Base-by-base conservation (phyloP, 1,140 invertebrate species). In the Aphelenchoides besseyi region DNA sequence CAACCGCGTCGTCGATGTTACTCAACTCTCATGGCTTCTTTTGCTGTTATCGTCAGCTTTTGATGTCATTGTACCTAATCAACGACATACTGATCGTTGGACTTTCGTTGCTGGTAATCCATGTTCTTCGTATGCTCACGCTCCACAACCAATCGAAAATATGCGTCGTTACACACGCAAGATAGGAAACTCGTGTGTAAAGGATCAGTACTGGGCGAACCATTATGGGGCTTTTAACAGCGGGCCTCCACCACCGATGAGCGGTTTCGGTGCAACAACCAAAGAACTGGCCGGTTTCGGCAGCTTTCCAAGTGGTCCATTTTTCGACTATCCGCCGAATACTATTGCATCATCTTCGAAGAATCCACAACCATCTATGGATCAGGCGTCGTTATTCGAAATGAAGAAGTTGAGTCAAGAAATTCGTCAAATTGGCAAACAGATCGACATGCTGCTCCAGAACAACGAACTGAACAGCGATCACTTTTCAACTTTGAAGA, bases 1-100 rank as follows among this genome's bases (percentile, higher is more conserved):
- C 5, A 59, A 59, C 55, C 5, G 55, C 37, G 12, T 18, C 5
- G 33, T 72, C 8, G 70, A 72, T n/a, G 36, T 33, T 16, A 59
- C 70, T 33, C 71, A 68, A n/a, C 70, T 72, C n/a, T 72, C 70
- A 16, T 72, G 70, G 70, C 29, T 53, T 18, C 33, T 72, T 5
- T 23, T 72, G 16, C 37, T 71, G 26, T 16, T 75, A 12, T 75
- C 71, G 0, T 29, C 32, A 3, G 70, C 70, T 12, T 72, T 72
- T 37, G 70, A 72, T 33, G 70, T 72, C 41, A 59, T 72, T 28
- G 71, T 72, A 2, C 32, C 69, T 9, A 70, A 74, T 2, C 52
- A 53, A 37, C 35, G 33, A 28, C 68, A 70, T 2, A 52, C 29
- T 54, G 70, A 72, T 59, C 70, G 70, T 1, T 72, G 70, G 70